Percentiles rank a stretch among this genome's conserved stretches.
Conservation (phyloP, 2,797 vertebrate species). For the Sus cebifrons region DNA sequence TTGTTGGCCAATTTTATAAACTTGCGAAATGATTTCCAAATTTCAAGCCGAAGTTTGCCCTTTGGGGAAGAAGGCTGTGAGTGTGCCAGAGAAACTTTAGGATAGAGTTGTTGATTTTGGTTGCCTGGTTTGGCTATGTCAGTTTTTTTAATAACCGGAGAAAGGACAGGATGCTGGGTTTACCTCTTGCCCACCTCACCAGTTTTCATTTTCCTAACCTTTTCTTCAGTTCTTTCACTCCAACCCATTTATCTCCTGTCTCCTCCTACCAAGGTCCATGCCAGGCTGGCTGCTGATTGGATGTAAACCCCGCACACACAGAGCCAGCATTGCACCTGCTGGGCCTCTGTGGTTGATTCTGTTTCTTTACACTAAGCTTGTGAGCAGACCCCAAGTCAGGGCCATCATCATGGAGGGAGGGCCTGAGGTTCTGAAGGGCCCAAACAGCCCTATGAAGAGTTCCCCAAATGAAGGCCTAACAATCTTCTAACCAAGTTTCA, state of each 20-base stretch:
- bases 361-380: not conserved
- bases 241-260: not conserved
- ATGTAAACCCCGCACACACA: fast-evolving
- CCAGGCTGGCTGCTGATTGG: too few species aligned
- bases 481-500: constrained; percentile 11
- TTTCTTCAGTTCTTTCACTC: not conserved
- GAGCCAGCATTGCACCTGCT: fast-evolving
- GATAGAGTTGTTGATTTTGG: not conserved
- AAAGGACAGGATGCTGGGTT: not conserved
- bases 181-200: not conserved
- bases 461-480: not conserved
- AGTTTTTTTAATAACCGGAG: not conserved
- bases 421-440: constrained; percentile 1
- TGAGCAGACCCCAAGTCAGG: not conserved
- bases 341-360: not conserved
- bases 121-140: not conserved
- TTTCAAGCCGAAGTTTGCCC: constrained; percentile 31
- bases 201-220: not conserved
- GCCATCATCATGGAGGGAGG: not conserved
- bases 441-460: not conserved
- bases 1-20: constrained; percentile 53
- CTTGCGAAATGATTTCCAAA: constrained; percentile 49
- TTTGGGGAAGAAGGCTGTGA: not conserved
- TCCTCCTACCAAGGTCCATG: not conserved
- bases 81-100: not conserved